Conservation (phyloP, 1,140 invertebrate species). For the Hylaeus volcanicus region DNA sequence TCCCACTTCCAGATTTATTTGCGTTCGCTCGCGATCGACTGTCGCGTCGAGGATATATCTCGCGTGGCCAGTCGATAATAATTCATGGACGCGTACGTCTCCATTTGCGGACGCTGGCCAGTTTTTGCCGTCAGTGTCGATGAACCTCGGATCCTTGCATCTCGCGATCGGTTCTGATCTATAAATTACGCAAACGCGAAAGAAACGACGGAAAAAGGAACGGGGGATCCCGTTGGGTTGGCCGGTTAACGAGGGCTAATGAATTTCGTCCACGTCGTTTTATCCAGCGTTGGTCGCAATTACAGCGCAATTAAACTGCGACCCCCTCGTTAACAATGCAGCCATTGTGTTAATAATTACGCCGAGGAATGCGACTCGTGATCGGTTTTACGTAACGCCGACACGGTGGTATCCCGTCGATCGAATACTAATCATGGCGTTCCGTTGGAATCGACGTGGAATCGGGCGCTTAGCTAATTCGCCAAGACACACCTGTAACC, state of each 20-base stretch:
- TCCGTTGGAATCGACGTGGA: neutral
- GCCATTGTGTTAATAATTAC: slow-evolving; percentile 45
- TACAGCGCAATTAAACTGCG: slow-evolving; percentile 30
- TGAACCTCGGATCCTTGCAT: neutral
- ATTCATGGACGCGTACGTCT: neutral
- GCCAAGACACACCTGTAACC: slow-evolving; percentile 24
- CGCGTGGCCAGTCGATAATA: no score
- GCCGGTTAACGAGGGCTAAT: slow-evolving; percentile 1
- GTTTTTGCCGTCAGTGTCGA: slow-evolving; percentile 10
- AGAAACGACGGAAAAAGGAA: neutral
- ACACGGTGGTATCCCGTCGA: slow-evolving; percentile 7
- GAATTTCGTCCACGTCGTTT: slow-evolving; percentile 32
- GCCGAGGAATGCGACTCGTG: slow-evolving; percentile 24
- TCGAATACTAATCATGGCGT: slow-evolving; percentile 36
- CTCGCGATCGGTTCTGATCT: neutral
- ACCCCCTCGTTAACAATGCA: slow-evolving; percentile 25
- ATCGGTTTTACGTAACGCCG: slow-evolving; percentile 30
- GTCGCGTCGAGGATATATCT: no score
- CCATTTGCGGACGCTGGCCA: neutral
- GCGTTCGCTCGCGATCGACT: neutral
- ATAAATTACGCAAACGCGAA: slow-evolving; percentile 7
- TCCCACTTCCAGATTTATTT: neutral
- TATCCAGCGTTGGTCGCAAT: slow-evolving; percentile 18
- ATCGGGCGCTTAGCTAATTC: slow-evolving; percentile 21
- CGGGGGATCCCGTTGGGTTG: neutral